Base-by-base conservation (phyloP, 2,113 vertebrate genomes). In the Rhabdomys dilectus region DNA sequence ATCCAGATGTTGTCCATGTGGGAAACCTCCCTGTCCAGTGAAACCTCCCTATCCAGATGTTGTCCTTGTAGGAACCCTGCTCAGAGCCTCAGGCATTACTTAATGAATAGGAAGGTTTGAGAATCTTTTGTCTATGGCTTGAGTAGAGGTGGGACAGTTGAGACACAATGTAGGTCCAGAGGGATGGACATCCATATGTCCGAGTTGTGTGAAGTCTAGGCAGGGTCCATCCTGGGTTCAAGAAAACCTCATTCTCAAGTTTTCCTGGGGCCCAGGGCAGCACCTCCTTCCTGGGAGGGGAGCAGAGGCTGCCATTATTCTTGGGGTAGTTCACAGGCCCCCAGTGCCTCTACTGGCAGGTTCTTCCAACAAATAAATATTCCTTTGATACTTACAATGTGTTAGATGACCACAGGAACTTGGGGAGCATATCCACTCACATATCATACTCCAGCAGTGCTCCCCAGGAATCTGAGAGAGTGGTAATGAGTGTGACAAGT, bases 101-200 rank as follows among this genome's bases (percentile, higher is more conserved):
- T 66, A 60, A 34, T 10, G 6, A 10, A 90, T 62, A 53, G 9
- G 24, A 64, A 34, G 13, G 2, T 39, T 36, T 82, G 51, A 76
- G 68, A 58, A 58, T 58, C 56, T 58, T 89, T 91, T 93, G 78
- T 95, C n/a, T 87, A 15, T 75, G 77, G 22, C 48, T 87, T 94
- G 60, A 39, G 48, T 78, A 89, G 77, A 84, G 48, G 73, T 81
- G 66, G 82, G 48, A 84, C 45, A 85, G 12, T 53, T 91, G n/a
- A 56, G 76, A 85, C 56, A 36, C 21, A 26, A 72, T 88, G 53
- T 88, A 86, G 17, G 19, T 91, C n/a, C 75, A 42, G 36, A 93
- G 45, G 72, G 42, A 93, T 39, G 72, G 42, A 93, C 39, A 90
- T 22, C 17, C 11, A 89, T 58, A 58, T 11, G 68, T 88, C 48